Conservation (phyloP, 2,113 vertebrate genomes). For the Marcusenius ussheri region DNA sequence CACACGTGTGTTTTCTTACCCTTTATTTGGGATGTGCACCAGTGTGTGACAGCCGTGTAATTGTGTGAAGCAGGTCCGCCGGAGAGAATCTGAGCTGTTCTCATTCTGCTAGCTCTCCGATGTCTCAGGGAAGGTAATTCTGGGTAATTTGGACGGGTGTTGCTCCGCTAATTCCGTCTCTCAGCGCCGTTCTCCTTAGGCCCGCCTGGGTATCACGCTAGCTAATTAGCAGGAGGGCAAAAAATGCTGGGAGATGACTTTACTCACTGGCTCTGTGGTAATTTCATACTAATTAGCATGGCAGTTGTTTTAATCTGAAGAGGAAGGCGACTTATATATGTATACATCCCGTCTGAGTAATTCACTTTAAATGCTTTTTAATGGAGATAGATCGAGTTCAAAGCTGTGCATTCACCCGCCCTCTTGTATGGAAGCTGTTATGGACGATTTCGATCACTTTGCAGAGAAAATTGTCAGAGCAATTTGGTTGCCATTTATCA, state of each 20-base stretch:
- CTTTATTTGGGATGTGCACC: neutral
- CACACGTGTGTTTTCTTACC: neutral
- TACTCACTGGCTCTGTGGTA: neutral
- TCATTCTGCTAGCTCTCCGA: neutral
- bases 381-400: constrained; percentile 14
- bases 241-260: constrained; percentile 3
- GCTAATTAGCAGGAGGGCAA: constrained; percentile 15
- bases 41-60: neutral
- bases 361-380: constrained; percentile 13
- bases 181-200: neutral
- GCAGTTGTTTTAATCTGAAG: constrained; percentile 8
- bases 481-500: neutral
- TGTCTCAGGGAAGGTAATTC: constrained; percentile 11
- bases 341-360: constrained; percentile 5
- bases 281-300: constrained; percentile 16
- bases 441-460: neutral
- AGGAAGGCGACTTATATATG: neutral
- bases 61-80: neutral
- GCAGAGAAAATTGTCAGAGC: neutral
- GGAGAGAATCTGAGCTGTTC: neutral
- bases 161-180: neutral
- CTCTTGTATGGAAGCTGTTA: neutral
- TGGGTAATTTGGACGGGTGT: neutral
- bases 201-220: neutral
- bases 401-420: neutral